Evolutionary conservation across 2,113 vertebrate species (phyloP).

Genomic region (Pampusana beccarii): DNA sequence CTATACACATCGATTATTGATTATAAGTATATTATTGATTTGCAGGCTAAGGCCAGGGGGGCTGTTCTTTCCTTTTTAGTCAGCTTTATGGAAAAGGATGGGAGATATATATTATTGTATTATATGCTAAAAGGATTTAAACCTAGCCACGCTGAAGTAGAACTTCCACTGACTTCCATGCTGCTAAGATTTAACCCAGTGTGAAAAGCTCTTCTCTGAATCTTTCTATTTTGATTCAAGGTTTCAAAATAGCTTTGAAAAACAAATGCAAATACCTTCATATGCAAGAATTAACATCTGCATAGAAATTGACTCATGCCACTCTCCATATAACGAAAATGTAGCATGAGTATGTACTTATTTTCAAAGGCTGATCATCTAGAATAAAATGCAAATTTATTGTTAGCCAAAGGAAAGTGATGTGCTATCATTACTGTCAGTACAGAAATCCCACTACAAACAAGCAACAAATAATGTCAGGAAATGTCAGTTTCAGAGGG

Average conservation of each 20-base stretch:
- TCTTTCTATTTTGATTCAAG: slow-evolving; percentile 22
- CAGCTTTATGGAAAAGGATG: neutral
- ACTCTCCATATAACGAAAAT: neutral
- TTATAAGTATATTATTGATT: neutral
- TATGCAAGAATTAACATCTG: slow-evolving; percentile 32
- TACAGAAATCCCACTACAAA: slow-evolving; percentile 34
- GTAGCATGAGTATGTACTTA: neutral
- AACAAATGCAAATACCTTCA: slow-evolving; percentile 49
- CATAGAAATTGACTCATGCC: slow-evolving; percentile 42
- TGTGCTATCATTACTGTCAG: neutral
- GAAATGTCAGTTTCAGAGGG: slow-evolving; percentile 12
- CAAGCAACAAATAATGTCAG: slow-evolving; percentile 27
- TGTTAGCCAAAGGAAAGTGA: slow-evolving; percentile 17
- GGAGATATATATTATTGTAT: neutral
- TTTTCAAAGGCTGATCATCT: slow-evolving; percentile 18
- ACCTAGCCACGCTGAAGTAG: slow-evolving; percentile 6
- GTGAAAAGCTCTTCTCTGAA: slow-evolving; percentile 5
- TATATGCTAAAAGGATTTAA: slow-evolving; percentile 24
- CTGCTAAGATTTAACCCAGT: neutral
- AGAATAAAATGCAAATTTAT: slow-evolving; percentile 17
- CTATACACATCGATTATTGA: neutral
- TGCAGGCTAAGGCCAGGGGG: neutral
- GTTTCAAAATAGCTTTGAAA: slow-evolving; percentile 39
- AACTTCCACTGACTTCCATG: neutral
- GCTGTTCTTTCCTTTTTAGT: neutral